Conservation (phyloP, 2,797 vertebrate species). For the Sebastes itinus region DNA sequence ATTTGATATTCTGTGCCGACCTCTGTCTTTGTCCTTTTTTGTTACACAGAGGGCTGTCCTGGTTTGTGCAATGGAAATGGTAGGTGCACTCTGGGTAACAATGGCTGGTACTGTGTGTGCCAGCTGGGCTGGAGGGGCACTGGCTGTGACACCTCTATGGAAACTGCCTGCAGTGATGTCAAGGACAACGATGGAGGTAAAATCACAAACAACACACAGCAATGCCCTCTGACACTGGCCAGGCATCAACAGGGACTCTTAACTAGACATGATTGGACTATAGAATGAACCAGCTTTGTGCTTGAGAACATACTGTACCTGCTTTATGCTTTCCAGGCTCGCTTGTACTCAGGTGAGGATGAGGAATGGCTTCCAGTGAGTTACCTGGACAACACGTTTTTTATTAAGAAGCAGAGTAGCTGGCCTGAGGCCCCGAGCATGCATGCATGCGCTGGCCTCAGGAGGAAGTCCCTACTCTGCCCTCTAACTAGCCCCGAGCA, state of each 20-base stretch:
- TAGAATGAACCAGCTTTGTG: conserved; percentile 20
- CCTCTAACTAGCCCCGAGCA: conserved; percentile 71
- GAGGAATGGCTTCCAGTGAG: conserved; percentile 32
- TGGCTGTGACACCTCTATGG: conserved; percentile 98
- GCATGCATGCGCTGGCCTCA: conserved; percentile 33
- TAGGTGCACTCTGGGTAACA: conserved; percentile 96
- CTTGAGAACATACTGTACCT: conserved; percentile 11
- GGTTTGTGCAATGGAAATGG: conserved; percentile 98
- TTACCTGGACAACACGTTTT: conserved; percentile 58
- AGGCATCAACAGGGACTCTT: conserved; percentile 36
- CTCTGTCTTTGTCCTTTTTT: conserved; percentile 64
- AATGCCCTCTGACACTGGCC: conserved; percentile 42
- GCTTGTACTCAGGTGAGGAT: conserved; percentile 27
- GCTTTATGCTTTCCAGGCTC: conserved; percentile 21
- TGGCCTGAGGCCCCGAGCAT: conserved; percentile 47
- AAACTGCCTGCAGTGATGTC: conserved; percentile 93
- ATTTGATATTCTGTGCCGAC: conserved; percentile 40
- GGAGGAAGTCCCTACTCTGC: conserved; percentile 56
- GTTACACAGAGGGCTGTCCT: conserved; percentile 95
- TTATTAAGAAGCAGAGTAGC: conserved; percentile 59
- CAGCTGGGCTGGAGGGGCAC: conserved; percentile 98
- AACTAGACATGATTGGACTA: conserved; percentile 49
- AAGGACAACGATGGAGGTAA: conserved; percentile 99
- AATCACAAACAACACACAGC: conserved; percentile 52
- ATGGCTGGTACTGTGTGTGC: conserved; percentile 98